Conservation (phyloP, 53 echinoderm and acorn worm genomes). For the Patiria pectinifera region DNA sequence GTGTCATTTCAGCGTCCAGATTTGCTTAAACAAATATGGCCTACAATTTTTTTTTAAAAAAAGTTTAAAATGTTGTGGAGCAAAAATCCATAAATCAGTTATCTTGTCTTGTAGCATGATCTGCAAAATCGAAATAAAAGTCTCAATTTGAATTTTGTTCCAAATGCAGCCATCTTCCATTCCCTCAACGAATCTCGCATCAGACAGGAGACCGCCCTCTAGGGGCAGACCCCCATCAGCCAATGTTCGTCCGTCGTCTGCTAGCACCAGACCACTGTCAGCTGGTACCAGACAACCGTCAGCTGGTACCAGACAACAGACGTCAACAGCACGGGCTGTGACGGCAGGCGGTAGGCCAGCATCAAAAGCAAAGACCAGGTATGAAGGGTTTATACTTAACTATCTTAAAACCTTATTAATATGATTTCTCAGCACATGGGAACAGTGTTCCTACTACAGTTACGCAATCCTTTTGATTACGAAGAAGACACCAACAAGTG, state of each 20-base stretch:
- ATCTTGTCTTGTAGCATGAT: no score
- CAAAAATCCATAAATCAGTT: no score
- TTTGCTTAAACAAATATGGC: no score
- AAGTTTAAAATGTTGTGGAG: no score
- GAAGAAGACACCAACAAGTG: no score
- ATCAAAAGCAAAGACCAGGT: conserved; percentile 78
- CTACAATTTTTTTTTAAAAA: no score
- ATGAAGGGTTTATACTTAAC: background rate
- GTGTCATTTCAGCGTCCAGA: no score
- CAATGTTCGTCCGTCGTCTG: conserved; percentile 56
- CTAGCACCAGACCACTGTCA: conserved; percentile 65
- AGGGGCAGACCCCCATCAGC: conserved; percentile 78
- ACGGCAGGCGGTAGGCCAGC: conserved; percentile 65
- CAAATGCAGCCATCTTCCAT: conserved; percentile 83
- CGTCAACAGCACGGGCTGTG: conserved; percentile 46
- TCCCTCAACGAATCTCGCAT: conserved; percentile 80
- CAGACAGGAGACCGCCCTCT: conserved; percentile 81
- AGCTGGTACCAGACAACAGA: conserved; percentile 73
- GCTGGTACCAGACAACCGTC: conserved; percentile 79
- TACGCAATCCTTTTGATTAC: no score
- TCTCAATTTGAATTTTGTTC: background rate
- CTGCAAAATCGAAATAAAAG: background rate
- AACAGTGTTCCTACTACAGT: no score
- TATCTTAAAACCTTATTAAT: no score
- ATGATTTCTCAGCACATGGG: no score